These are phyloP conservation scores for Galerucella calmariensis DNA, from an alignment of 2,888 invertebrate species.

Conservation along the genomic window DNA sequence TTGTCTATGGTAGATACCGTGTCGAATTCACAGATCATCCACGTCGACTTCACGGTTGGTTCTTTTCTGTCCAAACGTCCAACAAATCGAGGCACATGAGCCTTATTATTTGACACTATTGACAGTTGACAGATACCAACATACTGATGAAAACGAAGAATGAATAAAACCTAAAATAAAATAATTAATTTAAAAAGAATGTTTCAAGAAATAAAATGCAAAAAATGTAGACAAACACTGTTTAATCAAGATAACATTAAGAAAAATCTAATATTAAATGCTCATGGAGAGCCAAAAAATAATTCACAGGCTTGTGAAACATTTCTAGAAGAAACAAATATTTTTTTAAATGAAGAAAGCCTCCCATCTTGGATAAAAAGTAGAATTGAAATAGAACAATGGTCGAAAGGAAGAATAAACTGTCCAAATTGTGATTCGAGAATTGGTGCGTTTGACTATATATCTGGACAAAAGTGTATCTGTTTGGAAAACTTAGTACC, in stretches of 20 bases:
- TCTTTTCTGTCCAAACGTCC: too few relatives aligned
- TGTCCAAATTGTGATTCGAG: slow-evolving; percentile 72
- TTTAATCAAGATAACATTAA: slow-evolving; percentile 48
- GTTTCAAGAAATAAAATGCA: slow-evolving; percentile 55
- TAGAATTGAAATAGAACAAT: slow-evolving; percentile 69
- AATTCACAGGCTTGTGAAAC: slow-evolving; percentile 47
- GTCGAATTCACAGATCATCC: too few relatives aligned
- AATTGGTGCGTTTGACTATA: slow-evolving; percentile 76
- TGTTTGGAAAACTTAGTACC: slow-evolving; percentile 70
- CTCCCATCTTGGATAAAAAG: slow-evolving; percentile 70
- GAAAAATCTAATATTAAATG: slow-evolving; percentile 51
- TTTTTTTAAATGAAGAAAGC: slow-evolving; percentile 70
- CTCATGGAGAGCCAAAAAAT: slow-evolving; percentile 48
- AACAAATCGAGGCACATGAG: too few relatives aligned
- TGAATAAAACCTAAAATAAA: neutral
- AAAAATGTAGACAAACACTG: slow-evolving; percentile 57
- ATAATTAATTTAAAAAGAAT: neutral
- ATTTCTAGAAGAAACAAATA: slow-evolving; percentile 51
- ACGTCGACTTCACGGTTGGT: too few relatives aligned
- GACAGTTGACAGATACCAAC: too few relatives aligned
- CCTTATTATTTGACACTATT: too few relatives aligned
- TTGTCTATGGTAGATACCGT: too few relatives aligned
- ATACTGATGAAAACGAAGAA: neutral
- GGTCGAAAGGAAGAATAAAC: slow-evolving; percentile 76
- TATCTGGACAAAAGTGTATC: slow-evolving; percentile 73